Percentiles rank a stretch among this genome's conserved stretches.
Conservation (phyloP, 2,888 invertebrate genomes). For the Tenthredo notha region DNA sequence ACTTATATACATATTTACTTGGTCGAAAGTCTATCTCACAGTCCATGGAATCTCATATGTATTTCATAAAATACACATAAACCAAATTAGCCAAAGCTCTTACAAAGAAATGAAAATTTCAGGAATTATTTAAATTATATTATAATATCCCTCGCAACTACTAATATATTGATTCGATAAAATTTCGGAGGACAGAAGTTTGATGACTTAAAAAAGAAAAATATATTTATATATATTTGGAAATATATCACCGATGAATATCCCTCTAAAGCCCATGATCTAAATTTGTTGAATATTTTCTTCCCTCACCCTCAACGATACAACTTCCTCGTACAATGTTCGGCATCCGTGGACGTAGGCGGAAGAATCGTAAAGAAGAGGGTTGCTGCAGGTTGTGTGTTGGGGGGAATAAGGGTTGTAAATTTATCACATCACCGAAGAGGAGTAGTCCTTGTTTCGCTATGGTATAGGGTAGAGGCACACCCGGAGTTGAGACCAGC, state of each 20-base stretch:
- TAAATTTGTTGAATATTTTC: slow-evolving; percentile 32
- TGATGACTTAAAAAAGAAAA: not conserved
- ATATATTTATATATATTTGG: not conserved
- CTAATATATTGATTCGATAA: not conserved
- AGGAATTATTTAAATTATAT: not conserved
- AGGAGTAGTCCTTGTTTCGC: slow-evolving; percentile 45
- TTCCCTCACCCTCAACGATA: not conserved
- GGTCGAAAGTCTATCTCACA: not conserved
- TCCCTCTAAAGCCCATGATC: not conserved
- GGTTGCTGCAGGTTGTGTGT: not conserved
- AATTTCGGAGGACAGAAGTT: not conserved
- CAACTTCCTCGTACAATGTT: slow-evolving; percentile 10
- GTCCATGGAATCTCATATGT: not conserved
- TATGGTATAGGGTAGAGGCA: not conserved
- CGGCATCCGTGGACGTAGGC: not conserved
- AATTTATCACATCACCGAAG: slow-evolving; percentile 46
- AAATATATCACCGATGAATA: not conserved
- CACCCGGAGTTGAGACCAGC: not conserved
- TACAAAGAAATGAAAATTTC: not conserved
- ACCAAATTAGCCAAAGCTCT: not conserved
- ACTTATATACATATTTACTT: not conserved
- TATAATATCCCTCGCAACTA: not conserved
- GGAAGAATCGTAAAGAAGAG: slow-evolving; percentile 37
- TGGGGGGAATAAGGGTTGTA: slow-evolving; percentile 30
- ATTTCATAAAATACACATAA: not conserved